Evolutionary conservation across 2,797 vertebrate genomes (phyloP).

Genomic region (Xenentodon cancila): DNA sequence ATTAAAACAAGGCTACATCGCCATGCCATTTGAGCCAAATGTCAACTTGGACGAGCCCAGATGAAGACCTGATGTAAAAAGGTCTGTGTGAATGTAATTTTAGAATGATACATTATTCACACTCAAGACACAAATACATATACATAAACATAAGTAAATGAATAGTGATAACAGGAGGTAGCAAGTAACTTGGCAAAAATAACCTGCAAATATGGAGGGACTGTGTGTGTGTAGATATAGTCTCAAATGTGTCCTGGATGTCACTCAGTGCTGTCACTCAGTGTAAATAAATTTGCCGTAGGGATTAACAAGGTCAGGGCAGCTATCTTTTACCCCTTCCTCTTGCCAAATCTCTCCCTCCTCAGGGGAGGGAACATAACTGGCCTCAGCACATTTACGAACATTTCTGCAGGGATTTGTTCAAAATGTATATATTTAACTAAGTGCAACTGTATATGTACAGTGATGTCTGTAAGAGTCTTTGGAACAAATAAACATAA

Average conservation of each 20-base stretch:
- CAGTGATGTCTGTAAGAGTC: too few species aligned
- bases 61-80: constrained; percentile 21
- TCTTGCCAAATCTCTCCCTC: neutral
- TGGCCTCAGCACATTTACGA: constrained; percentile 1
- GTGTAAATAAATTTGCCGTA: constrained; percentile 52
- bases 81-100: constrained; percentile 20
- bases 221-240: constrained; percentile 21
- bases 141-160: constrained; percentile 41
- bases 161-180: constrained; percentile 25
- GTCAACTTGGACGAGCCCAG: constrained; percentile 21
- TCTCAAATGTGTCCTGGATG: constrained; percentile 36
- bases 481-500: too few species aligned
- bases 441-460: too few species aligned
- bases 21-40: constrained; percentile 5
- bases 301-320: constrained; percentile 47
- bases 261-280: constrained; percentile 60
- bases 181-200: constrained; percentile 32
- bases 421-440: neutral
- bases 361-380: neutral
- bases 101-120: constrained; percentile 35
- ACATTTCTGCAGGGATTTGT: neutral
- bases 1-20: constrained; percentile 28
- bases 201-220: constrained; percentile 36
- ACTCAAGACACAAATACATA: constrained; percentile 45
- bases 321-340: constrained; percentile 32